Base-by-base conservation (phyloP, 2,888 invertebrate genomes). In the Epinotia ramella region DNA sequence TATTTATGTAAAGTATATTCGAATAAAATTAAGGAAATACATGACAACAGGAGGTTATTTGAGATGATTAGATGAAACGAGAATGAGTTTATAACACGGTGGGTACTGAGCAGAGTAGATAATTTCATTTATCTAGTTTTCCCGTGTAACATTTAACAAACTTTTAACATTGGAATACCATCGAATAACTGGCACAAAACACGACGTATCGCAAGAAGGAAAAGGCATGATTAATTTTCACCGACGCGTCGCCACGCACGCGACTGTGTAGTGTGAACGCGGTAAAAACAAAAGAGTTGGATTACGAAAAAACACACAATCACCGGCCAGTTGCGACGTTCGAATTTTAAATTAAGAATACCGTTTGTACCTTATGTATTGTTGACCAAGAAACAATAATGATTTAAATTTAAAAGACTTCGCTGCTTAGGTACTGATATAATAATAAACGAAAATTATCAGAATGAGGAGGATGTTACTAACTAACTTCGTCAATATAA, bases 221-320 rank as follows among this genome's bases (percentile, higher is more conserved):
- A 89, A 87, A 87, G 81, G 79, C 81, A 77, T 80, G 78, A 82
- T 84, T 80, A 83, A 86, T 89, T 88, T 88, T 86, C 86, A 85
- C 85, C 82, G 75, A 73, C 79, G 79, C 74, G 81, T 85, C 81
- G 79, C 65, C 80, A 84, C 81, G 82, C 86, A 84, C 84, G 84
- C 84, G 83, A 82, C 81, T 81, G 81, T 81, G 78, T 77, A 81
- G 80, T 81, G 81, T 81, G 78, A 77, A 81, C 67, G 78, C 84
- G 83, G 84, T 80, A 84, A 81, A 84, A 82, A 83, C 82, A 84
- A 80, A 84, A 84, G 81, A 78, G 82, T 79, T 81, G 80, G 83
- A 83, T 89, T 88, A 85, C 82, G 84, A 86, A 83, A 84, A 82
- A 77, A 74, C 76, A 84, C 79, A 82, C 82, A 84, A 84, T 83